Conservation (phyloP, 2,113 vertebrate species). For the Chloropsis cyanopogon region DNA sequence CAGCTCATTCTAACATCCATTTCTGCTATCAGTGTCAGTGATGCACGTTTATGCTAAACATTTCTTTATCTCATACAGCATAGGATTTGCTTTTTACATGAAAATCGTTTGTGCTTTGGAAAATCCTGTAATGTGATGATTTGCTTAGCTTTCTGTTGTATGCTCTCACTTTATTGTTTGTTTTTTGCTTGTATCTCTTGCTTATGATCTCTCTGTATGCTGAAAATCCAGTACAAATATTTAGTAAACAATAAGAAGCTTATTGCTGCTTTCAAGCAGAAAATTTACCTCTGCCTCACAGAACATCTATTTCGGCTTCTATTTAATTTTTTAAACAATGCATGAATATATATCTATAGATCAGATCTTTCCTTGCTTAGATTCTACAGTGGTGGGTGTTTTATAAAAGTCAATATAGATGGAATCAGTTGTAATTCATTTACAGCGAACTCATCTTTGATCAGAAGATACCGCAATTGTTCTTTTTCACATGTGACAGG, state of each 20-base stretch:
- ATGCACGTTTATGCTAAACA: conserved; percentile 34
- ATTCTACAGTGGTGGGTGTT: neutral
- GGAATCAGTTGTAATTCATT: neutral
- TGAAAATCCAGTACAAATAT: conserved; percentile 53
- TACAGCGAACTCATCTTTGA: neutral
- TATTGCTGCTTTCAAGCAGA: conserved; percentile 34
- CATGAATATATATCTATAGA: conserved; percentile 17
- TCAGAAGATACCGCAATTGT: neutral
- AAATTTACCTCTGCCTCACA: conserved; percentile 10
- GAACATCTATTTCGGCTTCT: neutral
- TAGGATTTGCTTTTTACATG: conserved; percentile 38
- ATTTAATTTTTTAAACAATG: conserved; percentile 33
- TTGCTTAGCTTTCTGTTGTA: conserved; percentile 46
- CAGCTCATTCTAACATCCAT: conserved; percentile 1
- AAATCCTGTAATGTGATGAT: conserved; percentile 49
- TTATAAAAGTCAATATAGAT: neutral
- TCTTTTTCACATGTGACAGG: neutral
- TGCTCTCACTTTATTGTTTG: conserved; percentile 34
- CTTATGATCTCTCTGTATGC: conserved; percentile 36
- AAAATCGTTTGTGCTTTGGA: conserved; percentile 41
- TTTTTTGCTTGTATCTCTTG: conserved; percentile 43
- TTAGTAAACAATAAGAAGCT: conserved; percentile 52
- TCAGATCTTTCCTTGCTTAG: neutral
- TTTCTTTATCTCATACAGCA: conserved; percentile 51
- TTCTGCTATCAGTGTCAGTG: conserved; percentile 3